These are phyloP conservation scores for Biston stratarius DNA, from an alignment of 2,888 invertebrate genomes.

Conservation along the genomic window DNA sequence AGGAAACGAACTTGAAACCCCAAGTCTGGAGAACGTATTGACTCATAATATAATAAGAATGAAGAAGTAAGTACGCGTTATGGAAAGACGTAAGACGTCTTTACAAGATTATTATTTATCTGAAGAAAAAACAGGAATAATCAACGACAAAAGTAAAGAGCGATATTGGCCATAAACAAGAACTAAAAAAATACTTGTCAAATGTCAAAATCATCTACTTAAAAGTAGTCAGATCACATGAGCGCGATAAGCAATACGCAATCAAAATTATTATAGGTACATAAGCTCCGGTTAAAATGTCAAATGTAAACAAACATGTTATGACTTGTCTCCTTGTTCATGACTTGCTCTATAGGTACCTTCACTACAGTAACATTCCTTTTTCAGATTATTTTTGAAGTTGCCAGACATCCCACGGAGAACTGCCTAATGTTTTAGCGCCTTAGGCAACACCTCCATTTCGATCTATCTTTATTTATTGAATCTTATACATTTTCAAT, in stretches of 20 bases:
- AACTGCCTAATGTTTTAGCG: conserved; percentile 9
- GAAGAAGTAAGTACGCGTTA: neutral
- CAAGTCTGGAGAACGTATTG: conserved; percentile 33
- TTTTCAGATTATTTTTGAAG: conserved; percentile 29
- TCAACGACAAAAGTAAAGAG: conserved; percentile 13
- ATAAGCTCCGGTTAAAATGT: conserved; percentile 36
- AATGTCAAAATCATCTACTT: conserved; percentile 35
- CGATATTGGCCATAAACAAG: neutral
- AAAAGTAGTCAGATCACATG: conserved; percentile 24
- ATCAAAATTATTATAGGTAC: conserved; percentile 39
- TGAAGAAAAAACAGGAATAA: conserved; percentile 16
- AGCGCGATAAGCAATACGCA: conserved; percentile 27
- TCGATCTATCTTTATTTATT: conserved; percentile 17
- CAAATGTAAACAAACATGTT: conserved; percentile 38
- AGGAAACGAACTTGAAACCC: conserved; percentile 28
- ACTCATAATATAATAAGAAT: conserved; percentile 25
- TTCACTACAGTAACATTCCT: conserved; percentile 16
- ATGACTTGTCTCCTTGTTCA: conserved; percentile 18
- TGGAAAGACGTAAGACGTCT: conserved; percentile 6
- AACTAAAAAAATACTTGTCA: conserved; percentile 13
- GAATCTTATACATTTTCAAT: conserved; percentile 4
- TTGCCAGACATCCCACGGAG: conserved; percentile 25
- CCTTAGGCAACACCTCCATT: conserved; percentile 20
- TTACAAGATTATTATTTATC: neutral
- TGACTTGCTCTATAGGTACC: neutral